Base-by-base conservation (phyloP, 2,797 vertebrate species). In the Crax fasciolata region DNA sequence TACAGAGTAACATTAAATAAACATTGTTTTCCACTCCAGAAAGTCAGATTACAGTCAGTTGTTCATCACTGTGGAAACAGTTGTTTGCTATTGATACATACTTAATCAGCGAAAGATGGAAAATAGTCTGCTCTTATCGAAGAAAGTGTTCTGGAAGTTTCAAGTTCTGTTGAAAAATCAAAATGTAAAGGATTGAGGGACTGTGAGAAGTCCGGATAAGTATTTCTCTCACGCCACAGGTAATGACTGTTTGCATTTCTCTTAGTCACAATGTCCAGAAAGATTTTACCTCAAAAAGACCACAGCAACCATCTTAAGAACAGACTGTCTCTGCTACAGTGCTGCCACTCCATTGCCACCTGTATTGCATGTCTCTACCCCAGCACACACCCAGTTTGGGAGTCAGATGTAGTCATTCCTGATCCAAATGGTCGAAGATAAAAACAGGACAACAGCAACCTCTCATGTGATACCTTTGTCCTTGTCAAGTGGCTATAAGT, bases 191-290 rank as follows among this genome's bases (percentile, higher is more conserved):
- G 24, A 72, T 20, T 25, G 28, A 68, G 18, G 10, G 27, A 75
- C 78, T 65, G 46, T 75, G 76, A 73, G n/a, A 25, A 62, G 28
- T 38, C n/a, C 23, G 35, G 72, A 54, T 28, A 51, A 11, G n/a
- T 89, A 39, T 52, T 88, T 80, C n/a, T 66, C 30, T 75, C 66
- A 75, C 75, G 51, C 41, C 66, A 90, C 14, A 73, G 25, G 75
- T 73, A 93, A 88, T 66, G 39, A 81, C 10, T 75, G 13, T 38
- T 83, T 80, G 39, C 39, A 43, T 91, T 91, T 91, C 73, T 90
- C 81, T 75, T 68, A 87, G 51, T 82, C 67, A 68, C n/a, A 67
- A 18, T 11, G 19, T 57, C 76, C 73, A 70, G 79, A 74, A 90
- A 81, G 44, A 72, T 81, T 79, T 84, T 84, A 59, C 71, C 48